These are phyloP conservation scores for Apus apus DNA, from an alignment of 2,113 vertebrate genomes.

Conservation along the genomic window DNA sequence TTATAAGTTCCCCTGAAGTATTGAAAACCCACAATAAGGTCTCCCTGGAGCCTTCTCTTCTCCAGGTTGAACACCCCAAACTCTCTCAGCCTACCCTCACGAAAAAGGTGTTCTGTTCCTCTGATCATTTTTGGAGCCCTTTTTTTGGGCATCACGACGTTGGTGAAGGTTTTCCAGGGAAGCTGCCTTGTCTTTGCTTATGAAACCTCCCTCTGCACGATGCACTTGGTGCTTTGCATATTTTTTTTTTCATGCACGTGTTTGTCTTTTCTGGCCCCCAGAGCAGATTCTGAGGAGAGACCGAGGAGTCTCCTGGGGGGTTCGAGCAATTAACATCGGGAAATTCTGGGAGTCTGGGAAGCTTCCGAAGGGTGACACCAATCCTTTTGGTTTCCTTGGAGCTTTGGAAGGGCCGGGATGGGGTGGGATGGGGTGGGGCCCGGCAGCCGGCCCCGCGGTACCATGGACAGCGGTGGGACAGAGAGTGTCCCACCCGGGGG, in stretches of 20 bases:
- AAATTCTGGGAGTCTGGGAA: fast-evolving
- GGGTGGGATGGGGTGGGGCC: not conserved
- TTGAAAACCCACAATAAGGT: too few species aligned
- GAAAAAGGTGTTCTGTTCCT: too few species aligned
- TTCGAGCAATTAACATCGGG: fast-evolving
- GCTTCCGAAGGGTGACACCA: fast-evolving
- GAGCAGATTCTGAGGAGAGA: not conserved
- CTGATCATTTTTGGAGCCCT: too few species aligned
- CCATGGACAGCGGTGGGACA: slow-evolving; percentile 57
- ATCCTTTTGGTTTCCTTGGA: fast-evolving
- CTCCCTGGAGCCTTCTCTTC: not conserved
- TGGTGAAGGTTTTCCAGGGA: not conserved
- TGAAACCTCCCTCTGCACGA: not conserved
- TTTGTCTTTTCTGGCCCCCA: not conserved
- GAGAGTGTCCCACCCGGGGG: not conserved
- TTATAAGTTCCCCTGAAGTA: too few species aligned
- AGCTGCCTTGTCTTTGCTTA: not conserved
- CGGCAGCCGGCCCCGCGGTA: not conserved
- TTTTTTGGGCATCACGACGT: not conserved
- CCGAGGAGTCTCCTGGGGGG: not conserved
- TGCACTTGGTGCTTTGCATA: not conserved
- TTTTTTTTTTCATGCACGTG: not conserved
- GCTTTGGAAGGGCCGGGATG: fast-evolving
- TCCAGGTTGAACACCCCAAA: too few species aligned
- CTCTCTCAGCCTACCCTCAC: too few species aligned